Conservation (phyloP, 1,140 invertebrate species). For the Acromyrmex charruanus region DNA sequence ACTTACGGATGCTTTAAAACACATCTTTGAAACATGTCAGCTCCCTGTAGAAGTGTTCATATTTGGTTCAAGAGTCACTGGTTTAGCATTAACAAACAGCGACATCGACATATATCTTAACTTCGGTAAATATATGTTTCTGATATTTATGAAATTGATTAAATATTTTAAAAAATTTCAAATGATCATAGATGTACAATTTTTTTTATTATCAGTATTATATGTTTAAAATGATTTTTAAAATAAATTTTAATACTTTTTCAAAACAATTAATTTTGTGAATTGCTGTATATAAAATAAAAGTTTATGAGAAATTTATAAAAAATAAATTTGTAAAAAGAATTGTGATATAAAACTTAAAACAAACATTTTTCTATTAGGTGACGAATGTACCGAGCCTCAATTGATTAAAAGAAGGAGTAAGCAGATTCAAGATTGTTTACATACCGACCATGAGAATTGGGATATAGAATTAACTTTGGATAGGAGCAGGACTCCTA, state of each 20-base stretch:
- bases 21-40: constrained; percentile 43
- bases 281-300: background rate
- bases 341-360: background rate
- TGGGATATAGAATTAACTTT: constrained; percentile 65
- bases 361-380: constrained; percentile 37
- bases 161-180: background rate
- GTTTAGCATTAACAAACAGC: constrained; percentile 82
- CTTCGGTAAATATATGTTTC: constrained; percentile 75
- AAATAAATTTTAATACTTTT: too few species aligned
- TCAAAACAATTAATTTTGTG: too few species aligned
- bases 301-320: constrained; percentile 12
- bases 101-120: constrained; percentile 86
- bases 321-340: background rate
- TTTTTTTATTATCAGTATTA: background rate
- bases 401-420: background rate
- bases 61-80: constrained; percentile 85
- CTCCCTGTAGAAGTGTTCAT: constrained; percentile 76
- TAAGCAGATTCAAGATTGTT: constrained; percentile 4
- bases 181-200: background rate
- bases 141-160: constrained; percentile 3
- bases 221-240: too few species aligned
- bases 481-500: constrained; percentile 83
- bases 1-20: constrained; percentile 61
- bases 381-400: background rate
- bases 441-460: constrained; percentile 27